phyloP scores from a whole-genome alignment of 1,140 invertebrate genomes.

The Philopotamus ludificatus region DNA sequence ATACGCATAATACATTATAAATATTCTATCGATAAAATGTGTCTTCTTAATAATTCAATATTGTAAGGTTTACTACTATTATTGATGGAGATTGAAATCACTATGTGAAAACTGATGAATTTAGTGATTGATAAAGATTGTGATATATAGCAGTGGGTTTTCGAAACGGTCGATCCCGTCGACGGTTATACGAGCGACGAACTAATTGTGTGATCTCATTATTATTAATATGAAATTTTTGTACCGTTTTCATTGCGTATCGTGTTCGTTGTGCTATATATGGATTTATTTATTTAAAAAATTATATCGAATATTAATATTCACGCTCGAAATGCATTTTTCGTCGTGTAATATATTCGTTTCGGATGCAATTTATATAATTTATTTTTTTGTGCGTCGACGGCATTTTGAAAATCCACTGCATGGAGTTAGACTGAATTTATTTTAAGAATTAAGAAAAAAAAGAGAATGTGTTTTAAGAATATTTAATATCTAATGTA shows the following conservation, averaged over 20 bases:
- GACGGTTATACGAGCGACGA: neutral
- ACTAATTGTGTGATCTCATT: neutral
- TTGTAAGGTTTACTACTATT: constrained; percentile 37
- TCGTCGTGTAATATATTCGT: no score
- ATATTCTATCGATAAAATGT: constrained; percentile 32
- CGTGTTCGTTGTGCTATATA: no score
- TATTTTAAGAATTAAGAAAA: constrained; percentile 41
- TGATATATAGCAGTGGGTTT: constrained; percentile 41
- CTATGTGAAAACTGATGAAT: constrained; percentile 34
- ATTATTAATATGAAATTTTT: neutral
- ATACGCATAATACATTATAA: constrained; percentile 3
- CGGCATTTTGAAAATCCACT: constrained; percentile 27
- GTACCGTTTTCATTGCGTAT: no score
- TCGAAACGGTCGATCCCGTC: constrained; percentile 1
- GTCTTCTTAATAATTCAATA: constrained; percentile 41
- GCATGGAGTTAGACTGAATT: constrained; percentile 41
- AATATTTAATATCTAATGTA: constrained; percentile 16
- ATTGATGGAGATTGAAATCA: constrained; percentile 35
- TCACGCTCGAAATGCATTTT: no score
- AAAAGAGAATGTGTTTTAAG: constrained; percentile 17
- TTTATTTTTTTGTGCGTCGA: neutral
- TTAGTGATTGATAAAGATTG: constrained; percentile 42
- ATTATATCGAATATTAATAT: no score
- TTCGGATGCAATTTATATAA: no score
- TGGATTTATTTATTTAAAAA: no score